Evolutionary conservation across 2,888 invertebrate genomes (phyloP).

Genomic region (Agrotis puta): DNA sequence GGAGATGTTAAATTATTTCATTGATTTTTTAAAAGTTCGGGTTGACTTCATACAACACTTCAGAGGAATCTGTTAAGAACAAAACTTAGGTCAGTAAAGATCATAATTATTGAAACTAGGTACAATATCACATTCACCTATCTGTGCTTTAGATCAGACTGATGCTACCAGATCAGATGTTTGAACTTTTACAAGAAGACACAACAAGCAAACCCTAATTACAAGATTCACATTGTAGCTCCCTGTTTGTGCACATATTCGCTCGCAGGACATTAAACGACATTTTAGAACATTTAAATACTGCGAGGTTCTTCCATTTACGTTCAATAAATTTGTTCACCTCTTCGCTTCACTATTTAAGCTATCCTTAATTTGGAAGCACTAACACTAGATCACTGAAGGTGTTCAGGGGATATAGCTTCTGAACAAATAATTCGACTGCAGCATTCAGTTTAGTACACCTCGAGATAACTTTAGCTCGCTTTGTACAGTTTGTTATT

Average conservation of each 20-base stretch:
- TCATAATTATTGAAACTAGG: too few species aligned
- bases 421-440: slow-evolving; percentile 20
- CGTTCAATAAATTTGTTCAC: background rate
- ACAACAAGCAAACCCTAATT: too few species aligned
- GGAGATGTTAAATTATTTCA: background rate
- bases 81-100: too few species aligned
- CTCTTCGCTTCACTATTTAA: slow-evolving; percentile 7
- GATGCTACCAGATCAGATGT: too few species aligned
- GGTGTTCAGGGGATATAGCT: slow-evolving; percentile 27
- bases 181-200: too few species aligned
- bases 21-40: too few species aligned
- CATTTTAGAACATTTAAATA: background rate
- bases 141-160: too few species aligned
- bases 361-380: background rate
- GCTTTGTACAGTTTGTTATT: slow-evolving; percentile 1
- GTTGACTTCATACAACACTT: too few species aligned
- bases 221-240: too few species aligned
- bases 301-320: background rate
- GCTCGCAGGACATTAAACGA: background rate
- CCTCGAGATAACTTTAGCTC: slow-evolving; percentile 9
- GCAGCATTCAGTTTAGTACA: slow-evolving; percentile 25
- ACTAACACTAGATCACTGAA: slow-evolving; percentile 17
- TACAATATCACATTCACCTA: too few species aligned
- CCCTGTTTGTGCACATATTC: background rate
- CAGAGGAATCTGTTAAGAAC: too few species aligned